Evolutionary conservation across 2,797 vertebrate species (phyloP), one percentile per base, ranked within the genome.

Genomic region (Alca torda): DNA sequence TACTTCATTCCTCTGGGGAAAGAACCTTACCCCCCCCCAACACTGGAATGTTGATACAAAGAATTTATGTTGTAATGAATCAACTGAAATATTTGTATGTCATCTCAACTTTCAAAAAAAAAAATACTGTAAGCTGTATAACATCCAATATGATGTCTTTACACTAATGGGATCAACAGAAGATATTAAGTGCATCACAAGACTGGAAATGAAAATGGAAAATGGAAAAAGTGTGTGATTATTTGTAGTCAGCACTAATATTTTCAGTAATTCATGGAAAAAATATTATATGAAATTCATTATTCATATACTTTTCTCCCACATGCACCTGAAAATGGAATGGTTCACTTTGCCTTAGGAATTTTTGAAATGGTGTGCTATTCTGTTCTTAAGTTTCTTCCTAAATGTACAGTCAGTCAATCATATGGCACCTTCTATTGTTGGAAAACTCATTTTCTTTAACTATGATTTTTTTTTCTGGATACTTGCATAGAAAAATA

Each of bases 211-310:
- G 20, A 75, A 73, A 76, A 85, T 11, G 53, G 48, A 54, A 54
- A 54, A 83, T 56, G 57, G 87, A 92, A 95, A 96, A 93, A 95
- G 9, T 72, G 94, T 68, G 68, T 93, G 89, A 93, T 95, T 87
- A 95, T 93, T 96, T 97, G 87, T 72, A 90, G 83, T 89, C 68
- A 94, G 87, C 74, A 96, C 39, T 96, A 97, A 96, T 96, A 96
- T 70, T 92, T 96, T 97, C 87, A 97, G 96, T 97, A 96, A 97
- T 90, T 57, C 87, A 97, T 79, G 90, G 77, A 39, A 93, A 96
- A 96, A 96, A 94, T 84, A 92, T 92, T 93, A 93, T 63, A 93
- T 76, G 77, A 94, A 96, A 98, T 97, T 87, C 63, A 97, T 97
- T 97, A 97, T 96, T 97, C 83, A 94, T 87, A 13, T 8, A 59